Conservation (phyloP, 2,113 vertebrate species). For the Shinisaurus crocodilurus region DNA sequence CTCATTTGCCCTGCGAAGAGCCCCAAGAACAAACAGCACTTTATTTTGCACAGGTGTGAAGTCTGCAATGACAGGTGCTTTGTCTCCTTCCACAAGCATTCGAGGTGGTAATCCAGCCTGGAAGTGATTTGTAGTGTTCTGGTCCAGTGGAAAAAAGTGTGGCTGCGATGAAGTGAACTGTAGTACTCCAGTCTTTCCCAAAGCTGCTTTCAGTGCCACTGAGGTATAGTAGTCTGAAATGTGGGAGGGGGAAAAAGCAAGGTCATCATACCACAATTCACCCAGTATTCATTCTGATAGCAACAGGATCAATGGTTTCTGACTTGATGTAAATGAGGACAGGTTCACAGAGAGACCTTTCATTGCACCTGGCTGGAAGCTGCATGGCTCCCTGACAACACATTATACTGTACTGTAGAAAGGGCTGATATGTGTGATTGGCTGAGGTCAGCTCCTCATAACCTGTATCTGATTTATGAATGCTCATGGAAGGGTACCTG, state of each 20-base stretch:
- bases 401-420: neutral
- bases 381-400: neutral
- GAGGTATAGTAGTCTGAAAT: constrained; percentile 71
- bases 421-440: too few relatives aligned
- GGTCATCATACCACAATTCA: neutral
- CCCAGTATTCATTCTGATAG: neutral
- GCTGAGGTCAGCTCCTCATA: neutral
- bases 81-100: constrained; percentile 61
- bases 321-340: neutral
- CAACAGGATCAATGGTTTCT: neutral
- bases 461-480: neutral
- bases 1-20: constrained; percentile 41
- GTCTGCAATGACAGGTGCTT: constrained; percentile 54
- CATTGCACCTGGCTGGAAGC: neutral
- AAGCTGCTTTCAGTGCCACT: constrained; percentile 71
- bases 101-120: constrained; percentile 72
- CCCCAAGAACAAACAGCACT: constrained; percentile 52
- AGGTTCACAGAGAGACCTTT: neutral
- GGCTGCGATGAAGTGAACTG: constrained; percentile 72
- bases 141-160: constrained; percentile 60
- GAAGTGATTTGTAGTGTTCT: constrained; percentile 33
- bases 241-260: neutral
- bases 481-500: neutral
- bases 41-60: constrained; percentile 72
- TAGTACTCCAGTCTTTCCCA: constrained; percentile 58